Evolutionary conservation across 2,113 vertebrate genomes (phyloP).

Genomic region (Microcebus murinus): DNA sequence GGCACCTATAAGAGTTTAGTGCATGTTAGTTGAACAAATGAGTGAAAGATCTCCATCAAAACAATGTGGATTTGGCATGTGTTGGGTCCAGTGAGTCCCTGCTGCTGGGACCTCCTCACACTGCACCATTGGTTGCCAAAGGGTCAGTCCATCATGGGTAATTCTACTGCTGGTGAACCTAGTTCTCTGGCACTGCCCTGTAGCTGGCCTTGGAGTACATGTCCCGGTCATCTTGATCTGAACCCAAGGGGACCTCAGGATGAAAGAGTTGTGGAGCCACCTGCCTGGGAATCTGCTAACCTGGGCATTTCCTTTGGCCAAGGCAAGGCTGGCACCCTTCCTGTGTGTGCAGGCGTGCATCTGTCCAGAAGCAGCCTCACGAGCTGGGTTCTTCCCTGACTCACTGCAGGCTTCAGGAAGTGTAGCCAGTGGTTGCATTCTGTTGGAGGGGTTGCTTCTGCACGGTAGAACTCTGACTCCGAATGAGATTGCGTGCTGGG

Average conservation of each 20-base stretch:
- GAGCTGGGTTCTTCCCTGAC: not conserved
- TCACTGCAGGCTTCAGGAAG: conserved; percentile 42
- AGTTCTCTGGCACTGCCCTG: not conserved
- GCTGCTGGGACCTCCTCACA: not conserved
- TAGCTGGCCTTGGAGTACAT: not conserved
- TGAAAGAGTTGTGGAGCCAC: not conserved
- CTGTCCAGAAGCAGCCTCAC: not conserved
- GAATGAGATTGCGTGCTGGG: not conserved
- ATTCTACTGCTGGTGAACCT: not conserved
- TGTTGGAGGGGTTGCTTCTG: not conserved
- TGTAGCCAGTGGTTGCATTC: not conserved
- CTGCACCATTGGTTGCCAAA: not conserved
- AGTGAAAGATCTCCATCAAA: not conserved
- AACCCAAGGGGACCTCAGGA: not conserved
- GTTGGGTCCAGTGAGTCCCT: not conserved
- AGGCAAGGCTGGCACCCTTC: not conserved
- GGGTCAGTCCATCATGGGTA: not conserved
- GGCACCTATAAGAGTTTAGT: not conserved
- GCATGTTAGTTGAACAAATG: not conserved
- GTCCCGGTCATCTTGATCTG: conserved; percentile 13
- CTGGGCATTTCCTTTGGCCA: conserved; percentile 43
- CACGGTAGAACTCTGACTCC: not conserved
- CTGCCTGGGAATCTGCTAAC: conserved; percentile 27
- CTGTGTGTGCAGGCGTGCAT: not conserved
- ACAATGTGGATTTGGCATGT: not conserved